A percentile compares a stretch with the other conserved stretches of the same genome.
Conservation (phyloP, 30 jellyfish, hydroid and myxozoan species). For the Aurelia aurita region DNA sequence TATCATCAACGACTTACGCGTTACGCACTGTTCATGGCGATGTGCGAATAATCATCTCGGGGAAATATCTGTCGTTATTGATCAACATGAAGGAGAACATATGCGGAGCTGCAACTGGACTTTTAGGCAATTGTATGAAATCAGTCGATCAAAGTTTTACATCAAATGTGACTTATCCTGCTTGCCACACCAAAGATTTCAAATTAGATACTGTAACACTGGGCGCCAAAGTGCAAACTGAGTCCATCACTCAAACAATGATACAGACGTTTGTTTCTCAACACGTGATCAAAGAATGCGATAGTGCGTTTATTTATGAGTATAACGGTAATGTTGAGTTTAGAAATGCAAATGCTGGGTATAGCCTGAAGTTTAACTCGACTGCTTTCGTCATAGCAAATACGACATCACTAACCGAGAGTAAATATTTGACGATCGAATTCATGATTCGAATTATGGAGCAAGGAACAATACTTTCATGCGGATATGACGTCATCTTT, state of each 20-base stretch:
- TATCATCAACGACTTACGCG: not conserved
- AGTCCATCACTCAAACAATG: not conserved
- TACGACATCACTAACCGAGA: conserved; percentile 4
- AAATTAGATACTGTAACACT: not conserved
- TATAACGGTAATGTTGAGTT: conserved; percentile 40
- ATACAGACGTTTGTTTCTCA: conserved; percentile 28
- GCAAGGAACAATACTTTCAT: conserved; percentile 57
- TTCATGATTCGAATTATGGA: conserved; percentile 27
- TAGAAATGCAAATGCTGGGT: conserved; percentile 56
- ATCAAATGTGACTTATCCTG: conserved; percentile 2
- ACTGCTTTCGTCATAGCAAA: conserved; percentile 39
- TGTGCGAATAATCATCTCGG: conserved; percentile 8
- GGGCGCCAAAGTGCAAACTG: not conserved
- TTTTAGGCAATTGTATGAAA: conserved; percentile 33
- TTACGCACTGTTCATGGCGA: conserved; percentile 20
- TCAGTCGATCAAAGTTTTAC: conserved; percentile 12
- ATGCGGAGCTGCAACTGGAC: conserved; percentile 37
- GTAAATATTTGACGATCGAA: conserved; percentile 40
- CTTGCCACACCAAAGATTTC: conserved; percentile 27
- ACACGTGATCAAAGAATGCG: conserved; percentile 32
- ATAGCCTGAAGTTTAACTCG: conserved; percentile 32
- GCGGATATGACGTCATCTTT: conserved; percentile 41
- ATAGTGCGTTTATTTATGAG: conserved; percentile 39
- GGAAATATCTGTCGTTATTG: conserved; percentile 26
- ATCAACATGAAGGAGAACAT: conserved; percentile 29